phyloP scores from a whole-genome alignment of 1,140 invertebrate species.

The Drosophila repleta region DNA sequence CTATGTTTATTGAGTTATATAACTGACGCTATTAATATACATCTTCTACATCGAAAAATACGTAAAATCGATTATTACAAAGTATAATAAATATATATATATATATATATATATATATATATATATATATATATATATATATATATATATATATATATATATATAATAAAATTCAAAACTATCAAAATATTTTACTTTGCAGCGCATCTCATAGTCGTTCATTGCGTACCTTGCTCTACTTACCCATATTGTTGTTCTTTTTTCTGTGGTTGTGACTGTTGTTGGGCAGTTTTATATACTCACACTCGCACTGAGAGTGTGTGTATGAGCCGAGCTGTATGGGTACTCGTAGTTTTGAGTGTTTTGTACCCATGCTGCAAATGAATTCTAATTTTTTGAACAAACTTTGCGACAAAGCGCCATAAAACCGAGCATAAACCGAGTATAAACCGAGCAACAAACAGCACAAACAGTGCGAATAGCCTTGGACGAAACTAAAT shows the following conservation, averaged over 20 bases:
- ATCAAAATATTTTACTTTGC: neutral
- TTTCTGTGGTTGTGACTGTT: conserved; percentile 38
- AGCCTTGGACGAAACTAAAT: conserved; percentile 12
- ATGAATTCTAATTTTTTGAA: conserved; percentile 77
- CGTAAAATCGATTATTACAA: no score
- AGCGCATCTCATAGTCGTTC: neutral
- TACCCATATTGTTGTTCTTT: neutral
- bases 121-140: no score
- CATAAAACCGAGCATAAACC: conserved; percentile 32
- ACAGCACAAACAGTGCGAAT: conserved; percentile 20
- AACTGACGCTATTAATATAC: no score
- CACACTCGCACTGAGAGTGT: conserved; percentile 7
- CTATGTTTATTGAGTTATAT: no score
- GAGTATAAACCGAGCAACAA: conserved; percentile 1
- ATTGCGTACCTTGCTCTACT: neutral
- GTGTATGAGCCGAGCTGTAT: conserved; percentile 13
- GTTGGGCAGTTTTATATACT: conserved; percentile 54
- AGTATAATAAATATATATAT: no score
- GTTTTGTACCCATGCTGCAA: conserved; percentile 56
- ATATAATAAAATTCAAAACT: no score
- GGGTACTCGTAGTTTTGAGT: conserved; percentile 52
- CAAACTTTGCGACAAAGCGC: conserved; percentile 62
- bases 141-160: no score
- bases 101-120: no score
- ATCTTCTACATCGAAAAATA: no score